phyloP scores from a whole-genome alignment of 2,888 invertebrate species.

The Andricus curvator region DNA sequence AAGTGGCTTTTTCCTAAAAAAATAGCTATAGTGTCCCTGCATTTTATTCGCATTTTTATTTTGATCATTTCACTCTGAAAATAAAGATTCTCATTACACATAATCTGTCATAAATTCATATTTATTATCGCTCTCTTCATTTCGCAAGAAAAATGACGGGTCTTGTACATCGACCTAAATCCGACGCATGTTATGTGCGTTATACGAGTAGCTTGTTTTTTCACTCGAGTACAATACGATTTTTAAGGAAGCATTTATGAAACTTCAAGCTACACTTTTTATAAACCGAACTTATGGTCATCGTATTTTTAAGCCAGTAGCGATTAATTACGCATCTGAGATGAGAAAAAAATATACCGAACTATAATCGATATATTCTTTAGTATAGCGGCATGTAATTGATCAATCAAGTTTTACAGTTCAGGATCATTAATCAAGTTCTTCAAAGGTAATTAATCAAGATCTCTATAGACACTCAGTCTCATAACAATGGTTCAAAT shows the following conservation, averaged over 20 bases:
- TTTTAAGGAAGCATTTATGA: background rate
- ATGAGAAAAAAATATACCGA: background rate
- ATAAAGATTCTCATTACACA: background rate
- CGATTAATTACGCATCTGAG: background rate
- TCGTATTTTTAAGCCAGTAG: background rate
- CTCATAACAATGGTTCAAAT: background rate
- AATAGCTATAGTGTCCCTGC: too few relatives aligned
- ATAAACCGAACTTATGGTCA: background rate
- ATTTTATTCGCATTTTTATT: background rate
- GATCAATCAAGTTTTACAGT: slow-evolving; percentile 11
- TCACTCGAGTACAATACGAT: background rate
- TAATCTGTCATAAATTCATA: background rate
- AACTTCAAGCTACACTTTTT: background rate
- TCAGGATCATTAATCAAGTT: slow-evolving; percentile 6
- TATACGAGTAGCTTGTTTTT: background rate
- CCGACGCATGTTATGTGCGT: background rate
- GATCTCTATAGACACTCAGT: background rate
- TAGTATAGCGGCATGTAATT: background rate
- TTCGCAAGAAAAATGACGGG: background rate
- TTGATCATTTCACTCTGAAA: background rate
- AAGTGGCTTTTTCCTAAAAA: too few relatives aligned
- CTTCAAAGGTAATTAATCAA: slow-evolving; percentile 5
- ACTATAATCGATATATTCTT: slow-evolving; percentile 8
- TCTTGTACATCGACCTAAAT: background rate
- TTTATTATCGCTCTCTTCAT: slow-evolving; percentile 1